Percentiles rank a stretch among this genome's conserved stretches.
Conservation (phyloP, 92 coral and sea anemone genomes). For the Epizoanthus illoricatus region DNA sequence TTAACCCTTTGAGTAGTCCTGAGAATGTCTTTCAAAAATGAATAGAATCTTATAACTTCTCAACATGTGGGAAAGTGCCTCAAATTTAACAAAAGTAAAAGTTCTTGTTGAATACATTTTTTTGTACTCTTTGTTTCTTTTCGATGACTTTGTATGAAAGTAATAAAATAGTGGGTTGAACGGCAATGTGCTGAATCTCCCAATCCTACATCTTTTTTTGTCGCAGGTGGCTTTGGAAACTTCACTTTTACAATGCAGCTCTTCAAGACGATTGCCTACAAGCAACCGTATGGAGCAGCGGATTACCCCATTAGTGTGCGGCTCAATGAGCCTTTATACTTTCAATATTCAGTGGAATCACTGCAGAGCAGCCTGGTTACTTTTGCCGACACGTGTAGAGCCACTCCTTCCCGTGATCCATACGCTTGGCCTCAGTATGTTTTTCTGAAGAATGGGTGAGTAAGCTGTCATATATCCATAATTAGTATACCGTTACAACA, state of each 20-base stretch:
- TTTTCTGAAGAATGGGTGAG: slow-evolving; percentile 52
- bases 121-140: too few species aligned
- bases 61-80: too few species aligned
- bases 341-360: slow-evolving; percentile 49
- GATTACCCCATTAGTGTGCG: slow-evolving; percentile 50
- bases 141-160: too few species aligned
- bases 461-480: neutral
- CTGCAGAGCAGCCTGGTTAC: slow-evolving; percentile 37
- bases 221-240: slow-evolving; percentile 52
- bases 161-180: too few species aligned
- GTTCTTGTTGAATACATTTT: too few species aligned
- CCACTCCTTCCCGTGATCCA: slow-evolving; percentile 44
- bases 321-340: slow-evolving; percentile 35
- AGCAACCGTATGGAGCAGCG: slow-evolving; percentile 17
- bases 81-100: too few species aligned
- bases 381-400: slow-evolving; percentile 54
- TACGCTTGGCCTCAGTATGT: slow-evolving; percentile 47
- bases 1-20: too few species aligned
- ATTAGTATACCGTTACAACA: too few species aligned
- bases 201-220: neutral
- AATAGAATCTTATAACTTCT: too few species aligned
- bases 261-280: slow-evolving; percentile 34
- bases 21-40: too few species aligned
- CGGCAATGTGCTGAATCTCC: too few species aligned
- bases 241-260: slow-evolving; percentile 50